Percentiles rank a stretch among this genome's conserved stretches.
Conservation (phyloP, 1,140 invertebrate genomes). For the Glossosoma conforme region DNA sequence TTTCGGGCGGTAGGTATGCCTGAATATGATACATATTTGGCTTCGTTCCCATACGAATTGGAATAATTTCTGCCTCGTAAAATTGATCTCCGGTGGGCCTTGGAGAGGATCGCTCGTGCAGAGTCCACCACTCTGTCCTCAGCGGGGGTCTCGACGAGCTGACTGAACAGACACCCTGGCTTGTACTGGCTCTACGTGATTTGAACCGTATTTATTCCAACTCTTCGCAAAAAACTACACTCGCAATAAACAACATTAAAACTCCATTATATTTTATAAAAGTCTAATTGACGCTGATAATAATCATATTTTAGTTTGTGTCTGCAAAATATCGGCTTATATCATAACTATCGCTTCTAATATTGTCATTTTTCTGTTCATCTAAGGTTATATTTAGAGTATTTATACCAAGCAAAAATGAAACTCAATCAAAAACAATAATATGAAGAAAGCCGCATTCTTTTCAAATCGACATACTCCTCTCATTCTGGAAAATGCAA, state of each 20-base stretch:
- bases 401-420: too few species aligned
- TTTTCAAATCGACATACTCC: too few species aligned
- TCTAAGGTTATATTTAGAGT: too few species aligned
- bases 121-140: neutral
- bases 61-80: neutral
- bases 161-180: constrained; percentile 2
- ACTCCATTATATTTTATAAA: neutral
- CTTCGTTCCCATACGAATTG: neutral
- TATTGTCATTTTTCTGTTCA: too few species aligned
- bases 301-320: too few species aligned
- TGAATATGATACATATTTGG: neutral
- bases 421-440: too few species aligned
- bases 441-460: too few species aligned
- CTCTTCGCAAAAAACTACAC: constrained; percentile 17
- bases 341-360: too few species aligned
- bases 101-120: constrained; percentile 1
- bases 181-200: constrained; percentile 5
- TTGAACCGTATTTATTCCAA: constrained; percentile 18
- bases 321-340: too few species aligned
- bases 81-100: constrained; percentile 1
- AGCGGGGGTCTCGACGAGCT: neutral
- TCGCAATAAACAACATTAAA: constrained; percentile 21
- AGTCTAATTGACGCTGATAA: too few species aligned
- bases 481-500: too few species aligned
- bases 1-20: neutral